Conservation (phyloP, 92 coral and sea anemone species). For the Muricea muricata region DNA sequence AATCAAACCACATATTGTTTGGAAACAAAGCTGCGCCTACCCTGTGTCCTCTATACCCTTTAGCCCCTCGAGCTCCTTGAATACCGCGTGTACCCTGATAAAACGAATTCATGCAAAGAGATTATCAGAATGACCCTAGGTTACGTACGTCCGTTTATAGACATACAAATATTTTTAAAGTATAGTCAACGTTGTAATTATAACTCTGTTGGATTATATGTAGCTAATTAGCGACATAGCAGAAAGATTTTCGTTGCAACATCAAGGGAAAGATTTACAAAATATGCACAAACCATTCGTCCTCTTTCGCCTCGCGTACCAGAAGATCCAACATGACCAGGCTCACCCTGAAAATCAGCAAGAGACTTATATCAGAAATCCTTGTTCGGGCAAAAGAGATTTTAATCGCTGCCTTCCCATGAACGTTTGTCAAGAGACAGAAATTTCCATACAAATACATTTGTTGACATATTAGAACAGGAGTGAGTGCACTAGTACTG, state of each 20-base stretch:
- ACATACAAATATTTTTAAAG: too few species aligned
- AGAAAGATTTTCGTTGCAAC: too few species aligned
- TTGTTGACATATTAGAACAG: too few species aligned
- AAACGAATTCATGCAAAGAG: neutral
- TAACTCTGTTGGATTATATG: too few species aligned
- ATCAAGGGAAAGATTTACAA: neutral
- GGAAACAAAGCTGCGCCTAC: too few species aligned
- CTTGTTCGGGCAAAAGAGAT: neutral
- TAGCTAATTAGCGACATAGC: too few species aligned
- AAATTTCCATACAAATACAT: too few species aligned
- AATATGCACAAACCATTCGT: neutral
- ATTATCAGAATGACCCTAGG: neutral
- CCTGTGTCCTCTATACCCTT: slow-evolving; percentile 74
- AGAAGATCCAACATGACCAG: slow-evolving; percentile 73
- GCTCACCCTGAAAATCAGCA: slow-evolving; percentile 24
- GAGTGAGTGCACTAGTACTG: too few species aligned
- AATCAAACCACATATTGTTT: too few species aligned
- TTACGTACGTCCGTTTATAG: neutral
- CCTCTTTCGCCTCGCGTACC: slow-evolving; percentile 53
- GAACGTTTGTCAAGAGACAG: too few species aligned
- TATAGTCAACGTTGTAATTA: too few species aligned
- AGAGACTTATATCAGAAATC: neutral
- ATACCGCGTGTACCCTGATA: slow-evolving; percentile 62
- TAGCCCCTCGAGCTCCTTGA: slow-evolving; percentile 66
- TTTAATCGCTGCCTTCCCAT: too few species aligned